Percentiles rank a stretch among this genome's conserved stretches.
These are phyloP conservation scores for Ladona fulva DNA, from an alignment of 1,140 invertebrate genomes.

Conservation along the genomic window DNA sequence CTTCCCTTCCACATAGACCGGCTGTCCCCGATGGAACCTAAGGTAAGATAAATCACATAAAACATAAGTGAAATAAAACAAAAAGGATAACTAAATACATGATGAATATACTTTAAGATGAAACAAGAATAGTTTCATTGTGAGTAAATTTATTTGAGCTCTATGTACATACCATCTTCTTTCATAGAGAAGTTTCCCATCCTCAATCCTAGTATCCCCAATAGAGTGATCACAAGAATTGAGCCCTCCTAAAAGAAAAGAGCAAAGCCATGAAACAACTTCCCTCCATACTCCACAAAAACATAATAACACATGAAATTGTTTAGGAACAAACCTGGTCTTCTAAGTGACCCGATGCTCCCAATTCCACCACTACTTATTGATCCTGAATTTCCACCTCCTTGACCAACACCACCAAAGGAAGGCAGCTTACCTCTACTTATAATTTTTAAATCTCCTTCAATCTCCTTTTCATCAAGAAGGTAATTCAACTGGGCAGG, in stretches of 20 bases:
- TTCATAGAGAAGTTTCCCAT: conserved; percentile 89
- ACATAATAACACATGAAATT: no score
- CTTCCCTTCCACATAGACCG: conserved; percentile 82
- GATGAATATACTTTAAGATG: no score
- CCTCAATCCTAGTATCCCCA: conserved; percentile 77
- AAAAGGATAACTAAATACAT: no score
- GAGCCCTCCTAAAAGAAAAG: conserved; percentile 30
- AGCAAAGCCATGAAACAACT: conserved; percentile 11
- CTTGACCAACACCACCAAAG: neutral
- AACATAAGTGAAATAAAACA: no score
- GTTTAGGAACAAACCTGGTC: conserved; percentile 29
- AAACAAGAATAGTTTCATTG: no score
- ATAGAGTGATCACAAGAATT: conserved; percentile 21
- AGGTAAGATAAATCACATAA: no score
- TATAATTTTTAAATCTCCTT: conserved; percentile 78
- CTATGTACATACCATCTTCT: conserved; percentile 77
- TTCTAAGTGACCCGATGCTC: conserved; percentile 39
- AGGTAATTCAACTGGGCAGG: conserved; percentile 74
- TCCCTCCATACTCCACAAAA: no score
- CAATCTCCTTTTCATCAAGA: conserved; percentile 81
- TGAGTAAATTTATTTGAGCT: no score
- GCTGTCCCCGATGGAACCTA: conserved; percentile 84
- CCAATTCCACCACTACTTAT: conserved; percentile 32
- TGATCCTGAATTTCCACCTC: neutral
- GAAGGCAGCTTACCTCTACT: conserved; percentile 47